Evolutionary conservation across 2,888 invertebrate genomes (phyloP), one percentile per base, ranked within the genome.

Genomic region (Caenorhabditis doughertyi): DNA sequence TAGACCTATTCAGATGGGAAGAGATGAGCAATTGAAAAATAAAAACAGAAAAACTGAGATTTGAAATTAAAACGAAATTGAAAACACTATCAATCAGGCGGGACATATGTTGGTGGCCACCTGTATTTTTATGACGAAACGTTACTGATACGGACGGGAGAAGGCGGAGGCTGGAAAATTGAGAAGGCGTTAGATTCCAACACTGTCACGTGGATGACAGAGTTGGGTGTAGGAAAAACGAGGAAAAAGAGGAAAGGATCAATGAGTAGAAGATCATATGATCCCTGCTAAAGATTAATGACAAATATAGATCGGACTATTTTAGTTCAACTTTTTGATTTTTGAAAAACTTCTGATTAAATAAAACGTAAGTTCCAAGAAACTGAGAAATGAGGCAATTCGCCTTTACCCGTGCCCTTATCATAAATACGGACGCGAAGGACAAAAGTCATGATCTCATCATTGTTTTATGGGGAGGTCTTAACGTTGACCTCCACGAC

Each of bases 41-140:
- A 51, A 72, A 23, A n/a, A 32, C 5, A 32, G 9, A 27, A 39
- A 44, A 29, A 76, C 47, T 27, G 49, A 62, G 42, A 47, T 11
- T 18, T 23, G 23, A 56, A 49, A 65, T 42, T 56, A 42, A 21
- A 55, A 42, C 51, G 25, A 60, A 56, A 58, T 49, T 76, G 47
- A 76, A 76, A 76, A 74, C 68, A 76, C 67, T 68, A 68, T 68
- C 67, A 76, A 76, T 76, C 76, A 76, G 76, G 68, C 68, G 68
- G 39, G 44, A 49, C 64, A 44, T 32, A 60, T 65, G 64, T 29
- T 47, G 70, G 27, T 32, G 58, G 58, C 53, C 70, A 58, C 58
- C 70, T 44, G 35, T 70, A 56, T 51, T 60, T 60, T 58, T 53
- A 65, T 65, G 65, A 65, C 32, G 47, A 29, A 23, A 42, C 49